phyloP scores from a whole-genome alignment of 2,113 vertebrate genomes.

The Leptobrachium ailaonicum region DNA sequence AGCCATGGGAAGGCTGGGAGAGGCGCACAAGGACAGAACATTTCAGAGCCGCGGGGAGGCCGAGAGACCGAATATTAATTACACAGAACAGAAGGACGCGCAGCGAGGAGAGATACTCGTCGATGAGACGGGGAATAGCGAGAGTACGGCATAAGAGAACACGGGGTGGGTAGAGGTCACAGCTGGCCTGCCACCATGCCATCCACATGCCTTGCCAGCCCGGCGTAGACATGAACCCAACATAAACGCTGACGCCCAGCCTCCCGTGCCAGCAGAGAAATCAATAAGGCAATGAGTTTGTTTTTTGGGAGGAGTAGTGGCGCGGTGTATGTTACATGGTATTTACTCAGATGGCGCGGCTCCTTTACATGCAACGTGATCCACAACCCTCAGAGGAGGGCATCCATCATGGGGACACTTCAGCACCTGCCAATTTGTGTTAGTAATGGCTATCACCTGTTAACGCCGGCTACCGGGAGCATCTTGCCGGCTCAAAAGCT shows the following conservation, averaged over 20 bases:
- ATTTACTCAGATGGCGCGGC: slow-evolving; percentile 26
- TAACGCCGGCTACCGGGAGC: slow-evolving; percentile 17
- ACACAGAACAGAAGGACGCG: slow-evolving; percentile 11
- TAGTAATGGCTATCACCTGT: slow-evolving; percentile 33
- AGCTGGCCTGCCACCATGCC: slow-evolving; percentile 3
- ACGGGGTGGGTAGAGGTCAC: not conserved
- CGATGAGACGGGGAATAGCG: not conserved
- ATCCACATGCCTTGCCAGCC: slow-evolving; percentile 18
- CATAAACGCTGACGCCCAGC: not conserved
- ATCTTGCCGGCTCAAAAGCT: not conserved
- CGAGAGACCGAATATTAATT: slow-evolving; percentile 28
- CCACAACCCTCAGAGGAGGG: not conserved
- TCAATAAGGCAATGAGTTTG: not conserved
- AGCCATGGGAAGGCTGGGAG: slow-evolving; percentile 24
- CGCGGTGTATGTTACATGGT: not conserved
- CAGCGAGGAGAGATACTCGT: not conserved
- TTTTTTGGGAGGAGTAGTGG: not conserved
- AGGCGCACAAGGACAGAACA: slow-evolving; percentile 19
- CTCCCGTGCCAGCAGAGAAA: not conserved
- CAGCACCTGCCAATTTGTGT: slow-evolving; percentile 19
- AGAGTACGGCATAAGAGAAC: not conserved
- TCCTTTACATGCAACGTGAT: slow-evolving; percentile 24
- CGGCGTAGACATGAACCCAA: not conserved
- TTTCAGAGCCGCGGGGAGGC: slow-evolving; percentile 23
- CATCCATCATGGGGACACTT: slow-evolving; percentile 7